phyloP scores from a whole-genome alignment of 2,888 invertebrate species.

The Cheiracanthium punctorium region DNA sequence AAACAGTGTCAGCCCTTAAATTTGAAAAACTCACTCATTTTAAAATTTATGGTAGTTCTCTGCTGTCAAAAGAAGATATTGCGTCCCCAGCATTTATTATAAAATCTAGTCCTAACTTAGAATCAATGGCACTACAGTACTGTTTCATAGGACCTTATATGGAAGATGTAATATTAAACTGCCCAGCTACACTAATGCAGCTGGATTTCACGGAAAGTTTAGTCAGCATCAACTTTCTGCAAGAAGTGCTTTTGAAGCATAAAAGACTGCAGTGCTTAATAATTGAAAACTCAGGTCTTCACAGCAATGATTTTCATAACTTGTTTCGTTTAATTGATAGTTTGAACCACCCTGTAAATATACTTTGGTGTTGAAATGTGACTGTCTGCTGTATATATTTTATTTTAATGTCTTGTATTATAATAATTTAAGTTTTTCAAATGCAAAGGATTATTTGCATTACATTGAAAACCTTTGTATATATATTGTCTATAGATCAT shows the following conservation, averaged over 20 bases:
- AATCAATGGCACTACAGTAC: not conserved
- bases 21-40: not conserved
- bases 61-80: not conserved
- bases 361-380: not conserved
- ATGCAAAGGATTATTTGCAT: too few relatives aligned
- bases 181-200: not conserved
- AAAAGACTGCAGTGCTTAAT: not conserved
- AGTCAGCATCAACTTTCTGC: not conserved
- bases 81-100: not conserved
- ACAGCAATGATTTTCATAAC: not conserved
- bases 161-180: not conserved
- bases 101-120: conserved; percentile 4
- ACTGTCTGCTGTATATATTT: too few relatives aligned
- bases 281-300: conserved; percentile 6
- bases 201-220: not conserved
- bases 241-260: not conserved
- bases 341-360: conserved; percentile 4
- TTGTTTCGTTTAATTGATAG: not conserved
- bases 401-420: too few relatives aligned
- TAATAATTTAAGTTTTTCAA: too few relatives aligned
- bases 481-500: too few relatives aligned
- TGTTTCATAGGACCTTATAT: not conserved
- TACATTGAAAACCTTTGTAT: too few relatives aligned
- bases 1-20: not conserved
- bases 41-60: not conserved